Conservation (phyloP, 2,888 invertebrate genomes). For the Rhabditophanes sp. region DNA sequence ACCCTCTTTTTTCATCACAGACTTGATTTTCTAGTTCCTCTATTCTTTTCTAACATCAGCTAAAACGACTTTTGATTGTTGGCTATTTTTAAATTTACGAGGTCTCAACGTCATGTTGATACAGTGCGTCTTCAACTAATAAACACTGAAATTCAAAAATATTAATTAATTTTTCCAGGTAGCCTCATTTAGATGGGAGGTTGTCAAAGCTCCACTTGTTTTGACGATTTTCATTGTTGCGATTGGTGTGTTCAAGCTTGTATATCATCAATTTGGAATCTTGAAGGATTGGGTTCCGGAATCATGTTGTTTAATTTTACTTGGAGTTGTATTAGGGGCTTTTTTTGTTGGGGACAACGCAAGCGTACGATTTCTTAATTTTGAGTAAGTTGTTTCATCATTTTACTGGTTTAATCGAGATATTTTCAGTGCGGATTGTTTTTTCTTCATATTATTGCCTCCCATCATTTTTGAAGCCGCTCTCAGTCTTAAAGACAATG, state of each 20-base stretch:
- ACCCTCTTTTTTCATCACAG: too few species aligned
- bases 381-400: conserved; percentile 5
- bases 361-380: too few species aligned
- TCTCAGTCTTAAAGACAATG: conserved; percentile 51
- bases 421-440: conserved; percentile 45
- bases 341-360: too few species aligned
- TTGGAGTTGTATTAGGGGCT: conserved; percentile 48
- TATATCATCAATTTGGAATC: conserved; percentile 27
- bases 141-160: too few species aligned
- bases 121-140: too few species aligned
- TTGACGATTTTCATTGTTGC: conserved; percentile 49
- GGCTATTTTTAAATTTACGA: too few species aligned
- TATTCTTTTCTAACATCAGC: too few species aligned
- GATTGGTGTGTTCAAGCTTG: conserved; percentile 49
- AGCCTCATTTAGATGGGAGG: conserved; percentile 28
- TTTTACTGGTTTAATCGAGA: not conserved
- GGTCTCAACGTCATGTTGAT: too few species aligned
- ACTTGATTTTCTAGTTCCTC: too few species aligned
- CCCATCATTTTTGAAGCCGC: conserved; percentile 52
- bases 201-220: conserved; percentile 46
- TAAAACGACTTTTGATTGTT: too few species aligned
- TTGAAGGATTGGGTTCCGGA: conserved; percentile 27
- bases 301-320: conserved; percentile 48
- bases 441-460: conserved; percentile 50
- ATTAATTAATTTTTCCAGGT: too few species aligned